phyloP scores from a whole-genome alignment of 2,797 vertebrate genomes.

The Diceros bicornis region DNA sequence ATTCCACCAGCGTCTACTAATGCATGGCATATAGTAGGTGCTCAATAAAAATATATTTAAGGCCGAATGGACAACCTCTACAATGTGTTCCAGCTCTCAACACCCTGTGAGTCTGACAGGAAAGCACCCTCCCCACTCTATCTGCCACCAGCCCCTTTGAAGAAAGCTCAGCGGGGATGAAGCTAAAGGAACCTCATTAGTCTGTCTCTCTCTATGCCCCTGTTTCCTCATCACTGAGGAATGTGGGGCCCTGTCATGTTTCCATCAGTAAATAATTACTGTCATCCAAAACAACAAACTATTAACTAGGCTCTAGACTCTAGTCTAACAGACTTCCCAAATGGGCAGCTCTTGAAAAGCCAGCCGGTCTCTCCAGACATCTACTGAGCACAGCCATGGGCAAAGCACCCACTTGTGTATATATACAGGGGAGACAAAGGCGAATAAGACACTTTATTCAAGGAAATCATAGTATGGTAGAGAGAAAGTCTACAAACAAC shows the following conservation, averaged over 20 bases:
- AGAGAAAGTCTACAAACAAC: slow-evolving; percentile 48
- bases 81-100: neutral
- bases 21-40: neutral
- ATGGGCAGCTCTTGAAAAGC: neutral
- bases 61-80: neutral
- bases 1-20: neutral
- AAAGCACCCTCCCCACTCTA: neutral
- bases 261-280: slow-evolving; percentile 46
- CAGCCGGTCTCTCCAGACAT: neutral
- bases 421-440: neutral
- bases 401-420: neutral
- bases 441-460: neutral
- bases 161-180: slow-evolving; percentile 34
- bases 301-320: slow-evolving; percentile 35
- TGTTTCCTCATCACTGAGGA: slow-evolving; percentile 63
- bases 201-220: neutral
- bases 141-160: neutral
- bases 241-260: neutral
- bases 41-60: neutral
- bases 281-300: slow-evolving; percentile 49
- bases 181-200: slow-evolving; percentile 50
- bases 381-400: neutral
- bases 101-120: neutral
- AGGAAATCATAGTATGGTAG: slow-evolving; percentile 23
- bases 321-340: slow-evolving; percentile 23